phyloP scores from a whole-genome alignment of 2,888 invertebrate genomes.

The Trissolcus brochymenae region DNA sequence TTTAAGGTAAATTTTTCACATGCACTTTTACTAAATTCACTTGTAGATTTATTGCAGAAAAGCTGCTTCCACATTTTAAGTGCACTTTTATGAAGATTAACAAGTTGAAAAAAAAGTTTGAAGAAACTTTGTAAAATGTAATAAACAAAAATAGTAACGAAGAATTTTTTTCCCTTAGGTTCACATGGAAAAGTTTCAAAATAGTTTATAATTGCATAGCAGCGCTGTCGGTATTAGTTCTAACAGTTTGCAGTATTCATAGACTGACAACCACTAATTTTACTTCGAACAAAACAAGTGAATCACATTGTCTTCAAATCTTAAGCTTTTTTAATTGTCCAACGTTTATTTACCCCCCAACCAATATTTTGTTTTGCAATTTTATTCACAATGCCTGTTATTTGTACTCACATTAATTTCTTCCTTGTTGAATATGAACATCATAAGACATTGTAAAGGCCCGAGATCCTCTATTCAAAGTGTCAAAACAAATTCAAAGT shows the following conservation, averaged over 20 bases:
- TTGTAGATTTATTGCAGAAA: not conserved
- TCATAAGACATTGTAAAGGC: too few relatives aligned
- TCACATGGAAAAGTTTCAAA: constrained; percentile 72
- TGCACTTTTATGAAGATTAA: not conserved
- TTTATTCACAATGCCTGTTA: too few relatives aligned
- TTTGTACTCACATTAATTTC: too few relatives aligned
- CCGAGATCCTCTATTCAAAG: too few relatives aligned
- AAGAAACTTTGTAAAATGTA: not conserved
- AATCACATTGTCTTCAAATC: constrained; percentile 37
- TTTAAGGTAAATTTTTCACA: constrained; percentile 67
- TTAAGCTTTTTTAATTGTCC: not conserved
- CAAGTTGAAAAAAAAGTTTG: not conserved
- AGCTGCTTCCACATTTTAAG: too few relatives aligned
- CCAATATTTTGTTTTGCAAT: not conserved
- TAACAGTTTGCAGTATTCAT: constrained; percentile 65
- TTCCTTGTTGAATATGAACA: too few relatives aligned
- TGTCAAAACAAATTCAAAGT: too few relatives aligned
- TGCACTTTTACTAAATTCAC: not conserved
- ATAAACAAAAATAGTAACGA: not conserved
- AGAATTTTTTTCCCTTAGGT: constrained; percentile 61
- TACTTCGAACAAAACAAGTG: constrained; percentile 71
- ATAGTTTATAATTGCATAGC: constrained; percentile 67
- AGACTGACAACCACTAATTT: constrained; percentile 65
- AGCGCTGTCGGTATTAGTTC: constrained; percentile 60
- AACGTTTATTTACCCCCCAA: not conserved